Evolutionary conservation across 2,797 vertebrate species (phyloP), one percentile per base, ranked within the genome.

Genomic region (Salarias fasciatus): DNA sequence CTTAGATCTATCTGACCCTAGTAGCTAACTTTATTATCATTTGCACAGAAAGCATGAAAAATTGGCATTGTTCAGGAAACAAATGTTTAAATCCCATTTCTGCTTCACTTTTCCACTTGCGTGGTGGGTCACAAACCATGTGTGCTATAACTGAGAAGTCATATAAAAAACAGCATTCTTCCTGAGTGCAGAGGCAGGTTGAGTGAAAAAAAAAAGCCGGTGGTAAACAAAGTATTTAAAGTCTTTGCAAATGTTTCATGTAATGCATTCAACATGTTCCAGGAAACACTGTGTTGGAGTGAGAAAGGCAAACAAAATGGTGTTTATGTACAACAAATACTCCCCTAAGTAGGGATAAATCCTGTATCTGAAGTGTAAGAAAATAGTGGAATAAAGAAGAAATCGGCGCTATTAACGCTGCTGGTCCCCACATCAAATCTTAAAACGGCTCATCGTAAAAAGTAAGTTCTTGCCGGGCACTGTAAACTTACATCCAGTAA

Each of bases 241-340:
- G 9, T 10, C 28, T 56, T 47, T 37, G 7, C 14, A 59, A 49
- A 46, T 42, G 46, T 59, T 40, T 36, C 14, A 11, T 37, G 5
- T 38, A 38, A 54, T 43, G n/a, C 4, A 0, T 49, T 49, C n/a
- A 30, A n/a, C 0, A 9, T 57, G n/a, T 50, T 40, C 24, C 31
- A 11, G 43, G 18, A 24, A 24, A 24, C 29, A n/a, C 67, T 11
- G 40, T 48, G 30, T 48, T 11, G 28, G 57, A 31, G 1, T 51
- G 45, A 52, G 35, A 56, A 48, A 36, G 12, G 8, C 45, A 64
- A 45, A 61, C 43, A 44, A 45, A 56, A 40, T 0, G 4, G 6
- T 6, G 38, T 43, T 33, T 57, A 45, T 63, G 62, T 29, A 54
- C 49, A 47, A 14, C 33, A 12, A 53, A 36, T 41, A 50, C 0